Base-by-base conservation (phyloP, 2,888 invertebrate species). In the Diaphora mendica region DNA sequence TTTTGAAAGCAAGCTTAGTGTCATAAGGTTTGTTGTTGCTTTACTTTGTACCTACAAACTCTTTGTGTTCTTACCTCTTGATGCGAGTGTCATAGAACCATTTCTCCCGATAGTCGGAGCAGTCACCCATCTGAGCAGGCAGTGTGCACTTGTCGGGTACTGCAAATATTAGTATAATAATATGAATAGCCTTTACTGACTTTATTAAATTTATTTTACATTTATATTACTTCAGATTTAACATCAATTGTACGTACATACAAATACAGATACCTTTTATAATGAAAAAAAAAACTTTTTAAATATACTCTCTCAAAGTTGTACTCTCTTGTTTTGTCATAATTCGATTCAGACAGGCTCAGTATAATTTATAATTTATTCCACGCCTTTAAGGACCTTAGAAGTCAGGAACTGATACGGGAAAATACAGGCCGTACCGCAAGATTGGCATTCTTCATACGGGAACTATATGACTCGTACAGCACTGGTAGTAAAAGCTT, bases 21-120 rank as follows among this genome's bases (percentile, higher is more conserved):
- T 51, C 51, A 7, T 51, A 51, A 20, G 23, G 0, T 51, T 23
- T 44, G n/a, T n/a, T n/a, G n/a, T n/a, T n/a, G n/a, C n/a, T 44
- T 44, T 15, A 44, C 44, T 48, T 20, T 5, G 4, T 20, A 48
- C 20, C 20, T n/a, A 48, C 44, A 42, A 64, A 30, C 23, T 64
- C 3, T 33, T 17, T 35, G n/a, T 7, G 13, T n/a, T 15, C 85
- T 85, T 67, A 93, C 94, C 89, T 95, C 77, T 96, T 96, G 68
- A 97, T 97, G 85, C 96, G 96, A 0, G 97, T 97, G 89, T 99
- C 98, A 91, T 96, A 99, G 94, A 97, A 99, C 98, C 98, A 99
- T 76, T 97, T 96, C 77, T 96, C 95, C 11, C 96, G 96, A 88
- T 98, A 98, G 84, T 97, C 97, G 72, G 96, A 96, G 85, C 99